Evolutionary conservation across 2,797 vertebrate genomes (phyloP).

Genomic region (Aldrovandia affinis): DNA sequence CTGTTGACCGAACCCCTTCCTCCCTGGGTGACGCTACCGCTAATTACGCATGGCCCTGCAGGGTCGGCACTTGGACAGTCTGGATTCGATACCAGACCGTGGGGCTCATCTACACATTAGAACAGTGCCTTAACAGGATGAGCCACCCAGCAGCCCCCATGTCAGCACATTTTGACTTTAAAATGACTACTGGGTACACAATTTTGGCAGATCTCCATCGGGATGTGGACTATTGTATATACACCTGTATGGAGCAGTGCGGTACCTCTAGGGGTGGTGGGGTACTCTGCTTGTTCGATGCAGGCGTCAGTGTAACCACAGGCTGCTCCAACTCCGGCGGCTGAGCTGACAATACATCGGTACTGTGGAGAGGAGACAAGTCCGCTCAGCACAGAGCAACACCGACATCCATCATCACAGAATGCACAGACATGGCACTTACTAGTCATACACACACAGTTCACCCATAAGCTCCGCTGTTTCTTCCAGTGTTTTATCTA

Average conservation of each 20-base stretch:
- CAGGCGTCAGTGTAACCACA: conserved; percentile 91
- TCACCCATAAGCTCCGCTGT: too few relatives aligned
- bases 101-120: too few relatives aligned
- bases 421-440: too few relatives aligned
- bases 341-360: conserved; percentile 91
- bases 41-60: too few relatives aligned
- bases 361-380: conserved; percentile 68
- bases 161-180: not conserved
- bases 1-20: too few relatives aligned
- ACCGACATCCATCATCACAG: too few relatives aligned
- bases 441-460: too few relatives aligned
- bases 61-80: too few relatives aligned
- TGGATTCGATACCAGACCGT: too few relatives aligned
- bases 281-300: conserved; percentile 85
- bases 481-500: not conserved
- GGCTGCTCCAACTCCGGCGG: conserved; percentile 93
- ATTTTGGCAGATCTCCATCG: not conserved
- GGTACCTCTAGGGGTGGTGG: conserved; percentile 86
- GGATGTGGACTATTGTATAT: not conserved
- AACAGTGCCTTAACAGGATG: too few relatives aligned
- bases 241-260: not conserved
- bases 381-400: not conserved
- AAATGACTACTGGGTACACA: not conserved
- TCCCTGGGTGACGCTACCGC: too few relatives aligned
- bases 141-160: too few relatives aligned